Conservation (phyloP, 2,797 vertebrate species). For the Gymnothorax reevesii region DNA sequence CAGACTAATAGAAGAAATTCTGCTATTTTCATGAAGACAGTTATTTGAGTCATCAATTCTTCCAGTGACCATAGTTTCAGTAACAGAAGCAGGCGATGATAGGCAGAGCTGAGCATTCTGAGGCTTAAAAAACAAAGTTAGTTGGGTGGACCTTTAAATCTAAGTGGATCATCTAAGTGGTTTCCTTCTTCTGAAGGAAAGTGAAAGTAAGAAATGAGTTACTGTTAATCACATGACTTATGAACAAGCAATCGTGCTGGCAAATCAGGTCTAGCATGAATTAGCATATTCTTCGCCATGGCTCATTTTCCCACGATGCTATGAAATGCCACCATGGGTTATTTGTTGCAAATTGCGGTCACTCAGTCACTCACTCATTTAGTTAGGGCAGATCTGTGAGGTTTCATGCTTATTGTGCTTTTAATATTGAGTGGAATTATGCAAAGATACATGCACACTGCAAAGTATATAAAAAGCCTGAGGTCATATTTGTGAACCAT, state of each 20-base stretch:
- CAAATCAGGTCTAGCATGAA: not conserved
- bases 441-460: not conserved
- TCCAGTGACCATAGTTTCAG: not conserved
- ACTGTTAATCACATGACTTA: not conserved
- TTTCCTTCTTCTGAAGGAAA: conserved; percentile 4
- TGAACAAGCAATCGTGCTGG: not conserved
- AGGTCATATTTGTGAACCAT: not conserved
- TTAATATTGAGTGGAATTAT: not conserved
- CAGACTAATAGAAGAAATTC: not conserved
- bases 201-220: not conserved
- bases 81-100: not conserved
- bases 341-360: too few relatives aligned
- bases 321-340: too few relatives aligned
- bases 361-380: too few relatives aligned
- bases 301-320: not conserved
- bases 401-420: not conserved
- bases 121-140: not conserved
- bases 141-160: not conserved
- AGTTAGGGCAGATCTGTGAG: too few relatives aligned
- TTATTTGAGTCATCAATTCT: not conserved
- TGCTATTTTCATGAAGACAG: not conserved
- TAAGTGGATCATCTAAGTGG: not conserved
- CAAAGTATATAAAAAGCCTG: not conserved
- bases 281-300: not conserved
- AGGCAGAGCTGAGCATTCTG: not conserved